A percentile compares a stretch with the other conserved stretches of the same genome.
These are phyloP conservation scores for Patella ulyssiponensis DNA, from an alignment of 2,888 invertebrate species.

Conservation along the genomic window DNA sequence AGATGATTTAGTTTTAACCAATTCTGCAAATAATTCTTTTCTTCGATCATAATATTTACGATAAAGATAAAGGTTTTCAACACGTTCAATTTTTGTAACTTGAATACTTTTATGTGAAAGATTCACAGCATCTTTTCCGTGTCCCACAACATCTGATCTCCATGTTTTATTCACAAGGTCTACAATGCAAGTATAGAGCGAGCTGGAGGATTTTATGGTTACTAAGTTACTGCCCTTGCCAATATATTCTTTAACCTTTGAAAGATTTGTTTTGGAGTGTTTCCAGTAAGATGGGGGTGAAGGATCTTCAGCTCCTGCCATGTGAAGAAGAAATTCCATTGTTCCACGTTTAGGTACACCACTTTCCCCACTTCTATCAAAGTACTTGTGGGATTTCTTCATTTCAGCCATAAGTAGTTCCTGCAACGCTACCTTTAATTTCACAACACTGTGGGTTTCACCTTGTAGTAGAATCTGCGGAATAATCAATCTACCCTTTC, in stretches of 20 bases:
- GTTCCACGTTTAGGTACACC: conserved; percentile 30
- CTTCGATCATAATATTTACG: conserved; percentile 42
- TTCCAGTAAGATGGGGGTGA: conserved; percentile 40
- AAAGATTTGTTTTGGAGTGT: conserved; percentile 14
- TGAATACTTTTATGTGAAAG: conserved; percentile 33
- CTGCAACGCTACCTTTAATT: conserved; percentile 13
- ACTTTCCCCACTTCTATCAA: conserved; percentile 12
- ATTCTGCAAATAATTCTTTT: conserved; percentile 34
- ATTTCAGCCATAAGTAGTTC: conserved; percentile 20
- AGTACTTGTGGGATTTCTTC: neutral
- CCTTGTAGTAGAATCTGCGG: conserved; percentile 25
- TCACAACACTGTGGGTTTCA: conserved; percentile 18
- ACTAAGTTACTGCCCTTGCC: neutral
- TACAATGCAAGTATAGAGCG: conserved; percentile 37
- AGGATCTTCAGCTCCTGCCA: conserved; percentile 34
- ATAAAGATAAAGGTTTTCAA: conserved; percentile 52
- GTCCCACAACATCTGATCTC: conserved; percentile 39
- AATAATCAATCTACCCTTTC: neutral
- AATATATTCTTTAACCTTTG: neutral
- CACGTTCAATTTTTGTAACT: conserved; percentile 47
- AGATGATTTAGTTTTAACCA: conserved; percentile 13
- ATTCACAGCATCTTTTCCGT: conserved; percentile 49
- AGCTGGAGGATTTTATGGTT: conserved; percentile 1
- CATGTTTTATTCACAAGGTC: conserved; percentile 44
- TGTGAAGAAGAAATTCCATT: conserved; percentile 32